Percentiles rank a stretch among this genome's conserved stretches.
These are phyloP conservation scores for Crambe crambe DNA, from an alignment of 37 sponge, comb jelly and placozoan species.

Conservation along the genomic window DNA sequence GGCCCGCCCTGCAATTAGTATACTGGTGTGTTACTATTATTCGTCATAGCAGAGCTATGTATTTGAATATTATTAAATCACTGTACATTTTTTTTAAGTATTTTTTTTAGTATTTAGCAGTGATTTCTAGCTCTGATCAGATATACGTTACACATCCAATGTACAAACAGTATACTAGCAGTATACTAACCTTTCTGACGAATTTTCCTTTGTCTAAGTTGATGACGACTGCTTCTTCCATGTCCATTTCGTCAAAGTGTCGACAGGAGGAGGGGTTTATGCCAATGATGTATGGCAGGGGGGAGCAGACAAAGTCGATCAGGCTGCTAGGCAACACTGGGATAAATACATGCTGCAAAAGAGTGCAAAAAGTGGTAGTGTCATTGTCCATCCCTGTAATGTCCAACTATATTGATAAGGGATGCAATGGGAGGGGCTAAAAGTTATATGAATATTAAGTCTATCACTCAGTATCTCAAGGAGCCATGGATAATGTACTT, in stretches of 20 bases:
- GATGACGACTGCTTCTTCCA: conserved; percentile 56
- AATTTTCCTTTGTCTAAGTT: conserved; percentile 68
- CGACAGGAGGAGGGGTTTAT: conserved; percentile 45
- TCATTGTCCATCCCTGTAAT: neutral
- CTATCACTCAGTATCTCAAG: no score
- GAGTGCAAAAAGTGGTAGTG: neutral
- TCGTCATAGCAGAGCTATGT: no score
- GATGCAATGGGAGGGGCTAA: neutral
- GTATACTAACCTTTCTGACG: conserved; percentile 39
- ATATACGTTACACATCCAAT: no score
- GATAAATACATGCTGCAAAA: conserved; percentile 79
- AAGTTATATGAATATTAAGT: neutral
- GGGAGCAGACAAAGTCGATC: conserved; percentile 89
- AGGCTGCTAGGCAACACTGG: conserved; percentile 81
- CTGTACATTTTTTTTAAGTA: no score
- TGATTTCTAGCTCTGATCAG: no score
- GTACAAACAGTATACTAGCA: no score
- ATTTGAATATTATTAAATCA: no score
- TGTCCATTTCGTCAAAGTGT: conserved; percentile 59
- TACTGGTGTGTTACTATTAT: no score
- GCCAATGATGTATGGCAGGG: conserved; percentile 88
- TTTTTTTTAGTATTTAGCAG: no score
- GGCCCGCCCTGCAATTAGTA: no score
- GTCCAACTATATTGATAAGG: no score
- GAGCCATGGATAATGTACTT: no score